These are phyloP conservation scores for Saccostrea glomerata DNA, from an alignment of 1,140 invertebrate species.

Conservation along the genomic window DNA sequence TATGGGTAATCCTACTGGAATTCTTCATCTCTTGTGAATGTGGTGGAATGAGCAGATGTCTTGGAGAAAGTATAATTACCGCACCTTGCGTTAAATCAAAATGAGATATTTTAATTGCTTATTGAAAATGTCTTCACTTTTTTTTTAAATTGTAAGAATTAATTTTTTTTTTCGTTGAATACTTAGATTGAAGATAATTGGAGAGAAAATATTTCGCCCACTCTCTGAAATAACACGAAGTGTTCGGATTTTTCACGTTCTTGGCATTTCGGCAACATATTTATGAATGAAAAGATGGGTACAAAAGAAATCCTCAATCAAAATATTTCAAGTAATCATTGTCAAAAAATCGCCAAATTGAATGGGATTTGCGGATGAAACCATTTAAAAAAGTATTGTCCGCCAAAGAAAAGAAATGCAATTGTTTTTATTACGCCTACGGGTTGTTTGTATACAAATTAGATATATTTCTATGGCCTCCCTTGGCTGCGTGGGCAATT, in stretches of 20 bases:
- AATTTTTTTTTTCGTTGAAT: neutral
- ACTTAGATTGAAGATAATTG: neutral
- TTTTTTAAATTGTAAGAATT: neutral
- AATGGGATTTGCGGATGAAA: neutral
- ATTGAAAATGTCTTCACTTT: too few species aligned
- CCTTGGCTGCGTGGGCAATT: neutral
- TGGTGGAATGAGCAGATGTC: neutral
- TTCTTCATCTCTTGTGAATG: neutral
- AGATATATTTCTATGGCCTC: neutral
- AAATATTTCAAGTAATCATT: slow-evolving; percentile 4
- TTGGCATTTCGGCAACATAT: neutral
- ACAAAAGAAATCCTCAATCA: neutral
- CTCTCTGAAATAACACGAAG: neutral
- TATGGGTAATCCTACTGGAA: neutral
- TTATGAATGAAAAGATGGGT: neutral
- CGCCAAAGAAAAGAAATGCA: neutral
- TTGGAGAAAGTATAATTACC: too few species aligned
- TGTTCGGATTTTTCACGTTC: neutral
- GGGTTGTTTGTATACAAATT: slow-evolving; percentile 7
- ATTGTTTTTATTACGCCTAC: slow-evolving; percentile 1
- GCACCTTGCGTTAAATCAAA: too few species aligned
- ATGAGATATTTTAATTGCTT: too few species aligned
- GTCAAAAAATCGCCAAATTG: neutral
- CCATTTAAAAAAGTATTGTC: slow-evolving; percentile 19
- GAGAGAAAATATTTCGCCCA: neutral